Conservation (phyloP, 2,113 vertebrate genomes). For the Notechis scutatus region DNA sequence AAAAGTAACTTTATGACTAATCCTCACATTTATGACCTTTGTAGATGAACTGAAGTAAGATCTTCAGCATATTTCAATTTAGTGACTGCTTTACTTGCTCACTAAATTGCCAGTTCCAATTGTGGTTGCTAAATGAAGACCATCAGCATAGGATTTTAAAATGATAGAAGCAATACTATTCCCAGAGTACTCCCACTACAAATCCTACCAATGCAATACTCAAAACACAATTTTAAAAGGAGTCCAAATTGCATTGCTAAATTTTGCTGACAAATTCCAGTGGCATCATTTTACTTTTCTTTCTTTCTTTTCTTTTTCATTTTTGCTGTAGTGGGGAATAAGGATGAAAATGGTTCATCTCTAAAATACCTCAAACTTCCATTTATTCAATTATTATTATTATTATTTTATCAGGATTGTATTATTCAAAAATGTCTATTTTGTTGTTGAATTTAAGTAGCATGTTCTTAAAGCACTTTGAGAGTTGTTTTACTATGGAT, state of each 20-base stretch:
- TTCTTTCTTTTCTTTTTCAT: too few species aligned
- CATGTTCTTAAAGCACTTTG: neutral
- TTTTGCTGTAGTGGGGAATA: neutral
- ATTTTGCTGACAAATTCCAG: neutral
- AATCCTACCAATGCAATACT: neutral
- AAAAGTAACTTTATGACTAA: neutral
- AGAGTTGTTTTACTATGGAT: neutral
- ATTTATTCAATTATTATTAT: neutral
- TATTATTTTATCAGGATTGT: neutral
- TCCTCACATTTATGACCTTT: neutral
- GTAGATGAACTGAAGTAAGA: neutral
- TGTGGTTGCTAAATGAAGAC: neutral
- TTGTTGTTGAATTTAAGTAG: neutral
- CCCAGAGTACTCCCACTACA: neutral
- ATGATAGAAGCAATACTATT: neutral
- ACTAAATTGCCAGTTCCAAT: neutral
- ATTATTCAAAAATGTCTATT: neutral
- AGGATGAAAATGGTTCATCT: neutral
- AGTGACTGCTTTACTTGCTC: neutral
- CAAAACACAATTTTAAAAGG: neutral
- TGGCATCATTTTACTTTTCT: neutral
- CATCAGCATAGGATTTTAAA: neutral
- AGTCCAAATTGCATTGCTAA: neutral
- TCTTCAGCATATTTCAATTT: neutral
- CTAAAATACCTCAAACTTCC: neutral